A percentile compares a stretch with the other conserved stretches of the same genome.
These are phyloP conservation scores for Formicarius rufipectus DNA, from an alignment of 2,113 vertebrate species.

Conservation along the genomic window DNA sequence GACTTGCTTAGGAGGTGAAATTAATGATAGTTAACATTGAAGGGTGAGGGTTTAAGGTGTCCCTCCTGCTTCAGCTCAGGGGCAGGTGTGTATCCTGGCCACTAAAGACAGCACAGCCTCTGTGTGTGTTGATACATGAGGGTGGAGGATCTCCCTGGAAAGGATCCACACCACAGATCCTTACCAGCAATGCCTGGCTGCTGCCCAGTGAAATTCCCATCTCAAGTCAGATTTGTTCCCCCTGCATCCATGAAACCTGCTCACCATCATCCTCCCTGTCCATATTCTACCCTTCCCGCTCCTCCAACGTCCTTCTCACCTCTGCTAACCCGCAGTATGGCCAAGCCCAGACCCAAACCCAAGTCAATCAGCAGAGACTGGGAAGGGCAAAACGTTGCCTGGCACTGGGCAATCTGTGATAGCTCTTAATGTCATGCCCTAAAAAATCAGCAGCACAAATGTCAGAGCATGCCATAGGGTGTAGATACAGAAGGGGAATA, in stretches of 20 bases:
- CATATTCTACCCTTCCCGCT: background rate
- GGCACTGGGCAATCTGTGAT: background rate
- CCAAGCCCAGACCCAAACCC: background rate
- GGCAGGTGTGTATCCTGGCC: background rate
- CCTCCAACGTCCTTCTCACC: background rate
- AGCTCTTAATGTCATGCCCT: background rate
- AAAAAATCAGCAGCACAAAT: background rate
- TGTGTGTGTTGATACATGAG: background rate
- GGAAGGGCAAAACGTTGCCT: background rate
- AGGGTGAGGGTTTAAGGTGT: background rate
- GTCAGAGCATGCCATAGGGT: background rate
- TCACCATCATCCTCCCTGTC: background rate
- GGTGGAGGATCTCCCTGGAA: background rate
- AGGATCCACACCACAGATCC: background rate
- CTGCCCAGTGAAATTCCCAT: background rate
- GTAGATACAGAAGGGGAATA: background rate
- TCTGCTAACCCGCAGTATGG: background rate
- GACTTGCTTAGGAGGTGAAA: fast-evolving
- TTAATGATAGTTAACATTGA: background rate
- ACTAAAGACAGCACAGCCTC: background rate
- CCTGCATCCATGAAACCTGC: background rate
- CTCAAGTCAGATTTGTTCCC: background rate
- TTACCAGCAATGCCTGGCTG: background rate
- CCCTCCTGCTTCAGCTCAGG: background rate
- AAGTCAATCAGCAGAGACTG: background rate